Conservation (phyloP, 2,113 vertebrate genomes). For the Mormyrus iriodes region DNA sequence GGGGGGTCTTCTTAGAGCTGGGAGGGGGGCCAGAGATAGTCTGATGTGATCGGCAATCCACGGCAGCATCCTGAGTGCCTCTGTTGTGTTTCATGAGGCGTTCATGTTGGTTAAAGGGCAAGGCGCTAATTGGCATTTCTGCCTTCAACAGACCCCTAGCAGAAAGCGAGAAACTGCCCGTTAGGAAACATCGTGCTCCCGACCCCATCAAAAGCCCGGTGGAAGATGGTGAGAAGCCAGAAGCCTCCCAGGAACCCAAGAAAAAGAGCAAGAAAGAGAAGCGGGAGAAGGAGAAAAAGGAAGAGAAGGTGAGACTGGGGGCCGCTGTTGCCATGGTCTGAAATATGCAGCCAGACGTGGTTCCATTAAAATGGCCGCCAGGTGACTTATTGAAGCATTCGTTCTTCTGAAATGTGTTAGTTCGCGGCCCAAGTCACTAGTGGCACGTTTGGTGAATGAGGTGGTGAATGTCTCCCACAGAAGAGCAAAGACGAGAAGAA, state of each 20-base stretch:
- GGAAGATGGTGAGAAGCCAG: conserved; percentile 43
- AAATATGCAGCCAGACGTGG: not conserved
- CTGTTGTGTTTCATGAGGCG: not conserved
- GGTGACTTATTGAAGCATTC: not conserved
- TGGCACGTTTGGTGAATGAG: not conserved
- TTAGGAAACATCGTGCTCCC: conserved; percentile 76
- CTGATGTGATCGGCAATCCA: not conserved
- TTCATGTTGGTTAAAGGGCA: not conserved
- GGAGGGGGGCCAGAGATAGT: not conserved
- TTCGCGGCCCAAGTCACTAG: not conserved
- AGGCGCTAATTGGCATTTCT: not conserved
- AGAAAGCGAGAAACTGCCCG: conserved; percentile 86
- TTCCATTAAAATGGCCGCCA: not conserved
- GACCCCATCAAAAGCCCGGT: conserved; percentile 68
- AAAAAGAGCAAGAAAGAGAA: conserved; percentile 81
- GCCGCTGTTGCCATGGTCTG: not conserved
- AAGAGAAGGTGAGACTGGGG: conserved; percentile 61
- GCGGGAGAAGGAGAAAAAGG: conserved; percentile 79
- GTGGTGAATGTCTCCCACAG: conserved; percentile 36
- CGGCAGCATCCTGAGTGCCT: not conserved
- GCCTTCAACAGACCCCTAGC: conserved; percentile 72
- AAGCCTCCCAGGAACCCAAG: conserved; percentile 46
- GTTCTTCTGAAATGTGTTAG: not conserved
- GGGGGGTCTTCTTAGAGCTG: not conserved
- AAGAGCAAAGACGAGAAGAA: conserved; percentile 73